Conservation (phyloP, 2,113 vertebrate species). For the Pelmatolapia mariae region DNA sequence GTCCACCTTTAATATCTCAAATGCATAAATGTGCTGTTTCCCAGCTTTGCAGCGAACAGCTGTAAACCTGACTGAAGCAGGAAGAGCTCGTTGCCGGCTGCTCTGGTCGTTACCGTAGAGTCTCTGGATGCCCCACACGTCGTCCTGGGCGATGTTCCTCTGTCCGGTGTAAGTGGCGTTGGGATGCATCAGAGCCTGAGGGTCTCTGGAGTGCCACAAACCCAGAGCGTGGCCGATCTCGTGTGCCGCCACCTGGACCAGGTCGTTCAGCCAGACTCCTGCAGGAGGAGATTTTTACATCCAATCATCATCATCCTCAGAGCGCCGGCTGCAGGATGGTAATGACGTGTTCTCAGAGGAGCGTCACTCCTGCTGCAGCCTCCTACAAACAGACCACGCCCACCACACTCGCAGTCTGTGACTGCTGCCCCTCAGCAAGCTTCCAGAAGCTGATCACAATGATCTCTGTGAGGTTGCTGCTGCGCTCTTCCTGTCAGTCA, state of each 20-base stretch:
- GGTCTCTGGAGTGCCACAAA: slow-evolving; percentile 77
- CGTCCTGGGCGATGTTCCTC: slow-evolving; percentile 74
- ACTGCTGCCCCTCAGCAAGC: not conserved
- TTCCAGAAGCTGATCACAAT: not conserved
- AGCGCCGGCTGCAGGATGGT: not conserved
- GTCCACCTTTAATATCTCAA: not conserved
- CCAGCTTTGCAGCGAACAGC: not conserved
- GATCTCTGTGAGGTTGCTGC: not conserved
- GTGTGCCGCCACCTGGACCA: slow-evolving; percentile 81
- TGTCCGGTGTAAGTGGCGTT: slow-evolving; percentile 79
- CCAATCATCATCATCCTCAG: not conserved
- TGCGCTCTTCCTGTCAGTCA: not conserved
- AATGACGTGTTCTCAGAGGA: not conserved
- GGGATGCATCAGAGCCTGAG: slow-evolving; percentile 77
- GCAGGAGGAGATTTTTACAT: not conserved
- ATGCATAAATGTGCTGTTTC: not conserved
- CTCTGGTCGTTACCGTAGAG: slow-evolving; percentile 68
- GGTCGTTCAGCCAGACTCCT: slow-evolving; percentile 81
- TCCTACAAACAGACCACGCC: not conserved
- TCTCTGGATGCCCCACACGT: slow-evolving; percentile 78
- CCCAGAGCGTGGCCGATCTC: slow-evolving; percentile 81
- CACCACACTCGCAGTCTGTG: not conserved
- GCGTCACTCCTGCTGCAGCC: not conserved
- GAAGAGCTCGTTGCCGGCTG: accelerated
- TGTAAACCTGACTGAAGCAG: not conserved